These are phyloP conservation scores for Zaprionus bogoriensis DNA, from an alignment of 2,888 invertebrate species.

Conservation along the genomic window DNA sequence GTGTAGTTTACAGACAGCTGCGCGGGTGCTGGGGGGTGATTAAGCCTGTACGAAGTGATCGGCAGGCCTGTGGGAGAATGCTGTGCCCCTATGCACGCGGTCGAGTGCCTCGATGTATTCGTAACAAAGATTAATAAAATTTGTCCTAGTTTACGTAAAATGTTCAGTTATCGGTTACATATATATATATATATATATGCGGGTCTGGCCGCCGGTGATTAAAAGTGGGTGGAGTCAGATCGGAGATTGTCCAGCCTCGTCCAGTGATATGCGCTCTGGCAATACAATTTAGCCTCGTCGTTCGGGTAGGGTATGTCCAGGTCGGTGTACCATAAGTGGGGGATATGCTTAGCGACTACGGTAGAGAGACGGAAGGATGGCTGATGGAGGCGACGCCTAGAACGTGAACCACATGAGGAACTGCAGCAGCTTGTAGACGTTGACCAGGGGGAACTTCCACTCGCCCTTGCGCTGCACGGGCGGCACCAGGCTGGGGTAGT, in stretches of 20 bases:
- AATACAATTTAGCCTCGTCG: constrained; percentile 28
- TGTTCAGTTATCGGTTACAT: constrained; percentile 4
- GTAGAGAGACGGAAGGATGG: neutral
- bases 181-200: too few species aligned
- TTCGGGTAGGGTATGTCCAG: neutral
- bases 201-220: too few species aligned
- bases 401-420: constrained; percentile 87
- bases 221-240: too few species aligned
- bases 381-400: constrained; percentile 69
- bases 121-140: constrained; percentile 29
- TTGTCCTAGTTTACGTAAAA: constrained; percentile 29
- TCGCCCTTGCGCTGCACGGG: constrained; percentile 59
- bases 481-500: constrained; percentile 84
- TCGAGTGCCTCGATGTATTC: too few species aligned
- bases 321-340: neutral
- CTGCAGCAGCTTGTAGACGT: constrained; percentile 85
- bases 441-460: constrained; percentile 83
- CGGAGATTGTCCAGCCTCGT: too few species aligned
- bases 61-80: too few species aligned
- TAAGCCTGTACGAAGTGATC: too few species aligned
- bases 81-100: too few species aligned
- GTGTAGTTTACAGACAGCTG: neutral
- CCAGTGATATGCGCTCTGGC: constrained; percentile 34
- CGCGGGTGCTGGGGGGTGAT: too few species aligned
- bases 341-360: neutral